Percentiles rank a stretch among this genome's conserved stretches.
phyloP scores from a whole-genome alignment of 2,888 invertebrate genomes.

The Ophion costatus region DNA sequence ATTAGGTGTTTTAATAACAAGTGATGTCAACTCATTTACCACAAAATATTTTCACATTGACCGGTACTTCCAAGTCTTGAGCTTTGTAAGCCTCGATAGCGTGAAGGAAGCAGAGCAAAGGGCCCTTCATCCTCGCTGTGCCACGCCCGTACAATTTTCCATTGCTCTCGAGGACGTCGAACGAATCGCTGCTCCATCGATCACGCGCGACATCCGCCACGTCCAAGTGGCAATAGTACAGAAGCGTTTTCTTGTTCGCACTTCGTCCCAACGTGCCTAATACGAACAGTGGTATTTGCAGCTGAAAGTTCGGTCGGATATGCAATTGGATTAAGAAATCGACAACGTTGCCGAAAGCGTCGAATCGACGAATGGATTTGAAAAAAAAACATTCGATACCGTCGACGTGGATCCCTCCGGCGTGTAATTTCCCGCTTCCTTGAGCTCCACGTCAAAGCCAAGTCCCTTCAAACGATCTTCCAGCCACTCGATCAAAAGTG shows the following conservation, averaged over 20 bases:
- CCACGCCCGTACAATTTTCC: constrained; percentile 82
- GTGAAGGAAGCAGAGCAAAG: constrained; percentile 83
- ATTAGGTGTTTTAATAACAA: not conserved
- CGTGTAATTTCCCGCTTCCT: constrained; percentile 73
- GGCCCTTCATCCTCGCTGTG: constrained; percentile 82
- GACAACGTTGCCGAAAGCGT: not conserved
- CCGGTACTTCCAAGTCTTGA: constrained; percentile 80
- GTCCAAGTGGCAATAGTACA: constrained; percentile 82
- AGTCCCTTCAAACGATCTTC: constrained; percentile 81
- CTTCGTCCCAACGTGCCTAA: constrained; percentile 80
- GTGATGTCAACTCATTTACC: constrained; percentile 61
- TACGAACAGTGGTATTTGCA: constrained; percentile 81
- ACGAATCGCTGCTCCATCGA: constrained; percentile 83
- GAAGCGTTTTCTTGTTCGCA: constrained; percentile 80
- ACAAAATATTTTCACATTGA: constrained; percentile 83
- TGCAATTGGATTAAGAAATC: too few relatives aligned
- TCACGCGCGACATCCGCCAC: constrained; percentile 79
- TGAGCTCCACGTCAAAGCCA: constrained; percentile 78
- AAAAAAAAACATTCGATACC: constrained; percentile 38
- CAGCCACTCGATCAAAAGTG: constrained; percentile 79
- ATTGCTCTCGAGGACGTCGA: constrained; percentile 79
- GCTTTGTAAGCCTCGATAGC: constrained; percentile 80
- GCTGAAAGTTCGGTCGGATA: constrained; percentile 53
- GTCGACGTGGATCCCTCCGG: constrained; percentile 51
- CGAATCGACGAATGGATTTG: not conserved